Evolutionary conservation across 1,140 invertebrate genomes (phyloP), one percentile per base, ranked within the genome.

Genomic region (Eumeta japonica): DNA sequence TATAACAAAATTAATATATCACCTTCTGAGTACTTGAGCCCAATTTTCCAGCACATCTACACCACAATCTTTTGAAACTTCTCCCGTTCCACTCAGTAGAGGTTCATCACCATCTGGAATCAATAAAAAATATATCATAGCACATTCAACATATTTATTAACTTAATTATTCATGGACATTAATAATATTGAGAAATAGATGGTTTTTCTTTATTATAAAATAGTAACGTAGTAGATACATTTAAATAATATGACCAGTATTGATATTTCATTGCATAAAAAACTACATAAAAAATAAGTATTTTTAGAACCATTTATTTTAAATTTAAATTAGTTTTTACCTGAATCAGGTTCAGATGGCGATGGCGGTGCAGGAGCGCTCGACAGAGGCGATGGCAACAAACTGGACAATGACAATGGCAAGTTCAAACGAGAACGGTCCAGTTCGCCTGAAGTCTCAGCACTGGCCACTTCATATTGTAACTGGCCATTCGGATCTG

Each of bases 21-120:
- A 98, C 72, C 85, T 87, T 12, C 81, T 81, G 12, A 98, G 64
- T 16, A 96, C 87, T 62, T 95, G 92, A 38, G 85, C 84, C 97
- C 97, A 99, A 43, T 86, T 88, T 27, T 89, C 88, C 12, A 99
- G 74, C 39, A 96, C 91, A 50, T 89, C 89, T 56, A 92, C 91
- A 0, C 89, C 88, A 54, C 95, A 97, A 56, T 99, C 95, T 64
- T 96, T 97, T 2, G 92, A 94, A 2, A 99, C 95, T 58, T 90
- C 83, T 0, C 97, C 97, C 10, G 93, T 97, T 9, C 97, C 97
- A 73, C 93, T 97, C 3, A 97, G 76, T 43, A 99, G 73, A 0
- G 95, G 94, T 61, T 98, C 96, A 75, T 99, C 96, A 34, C 89
- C 90, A 82, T 92, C 89, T 84, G 55, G 42, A 62, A 63, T 41